A percentile compares a stretch with the other conserved stretches of the same genome.
phyloP scores from a whole-genome alignment of 1,140 invertebrate genomes.

The Orchesella cincta region DNA sequence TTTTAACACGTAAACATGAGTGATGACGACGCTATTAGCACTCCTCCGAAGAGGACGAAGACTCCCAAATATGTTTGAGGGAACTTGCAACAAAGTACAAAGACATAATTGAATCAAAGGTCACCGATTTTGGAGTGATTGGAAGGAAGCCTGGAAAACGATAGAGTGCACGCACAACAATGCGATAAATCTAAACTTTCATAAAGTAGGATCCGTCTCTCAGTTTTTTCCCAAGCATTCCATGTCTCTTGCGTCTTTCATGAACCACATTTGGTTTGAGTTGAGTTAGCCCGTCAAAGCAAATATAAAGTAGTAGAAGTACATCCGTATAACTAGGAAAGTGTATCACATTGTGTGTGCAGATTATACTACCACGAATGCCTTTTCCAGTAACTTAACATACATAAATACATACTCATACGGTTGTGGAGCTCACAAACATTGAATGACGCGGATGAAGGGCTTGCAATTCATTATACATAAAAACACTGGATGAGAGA shows the following conservation, averaged over 20 bases:
- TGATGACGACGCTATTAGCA: no score
- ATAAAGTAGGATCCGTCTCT: not conserved
- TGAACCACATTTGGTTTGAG: conserved; percentile 8
- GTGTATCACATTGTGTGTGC: no score
- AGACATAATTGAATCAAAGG: not conserved
- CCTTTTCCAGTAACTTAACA: no score
- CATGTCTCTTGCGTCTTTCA: not conserved
- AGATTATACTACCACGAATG: no score
- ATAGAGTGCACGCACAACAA: not conserved
- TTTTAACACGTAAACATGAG: no score
- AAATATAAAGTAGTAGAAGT: not conserved
- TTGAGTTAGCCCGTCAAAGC: conserved; percentile 1
- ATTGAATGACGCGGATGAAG: no score
- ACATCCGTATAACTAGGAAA: no score
- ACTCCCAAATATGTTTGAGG: not conserved
- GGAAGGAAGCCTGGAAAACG: not conserved
- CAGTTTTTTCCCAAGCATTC: not conserved
- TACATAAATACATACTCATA: no score
- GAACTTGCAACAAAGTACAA: not conserved
- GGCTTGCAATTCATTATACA: not conserved
- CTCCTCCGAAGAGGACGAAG: no score
- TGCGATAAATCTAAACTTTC: not conserved
- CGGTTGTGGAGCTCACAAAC: no score
- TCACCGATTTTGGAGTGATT: not conserved
- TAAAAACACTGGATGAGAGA: no score